A percentile compares a stretch with the other conserved stretches of the same genome.
phyloP scores from a whole-genome alignment of 2,888 invertebrate species.

The Falcaria lacertinaria region DNA sequence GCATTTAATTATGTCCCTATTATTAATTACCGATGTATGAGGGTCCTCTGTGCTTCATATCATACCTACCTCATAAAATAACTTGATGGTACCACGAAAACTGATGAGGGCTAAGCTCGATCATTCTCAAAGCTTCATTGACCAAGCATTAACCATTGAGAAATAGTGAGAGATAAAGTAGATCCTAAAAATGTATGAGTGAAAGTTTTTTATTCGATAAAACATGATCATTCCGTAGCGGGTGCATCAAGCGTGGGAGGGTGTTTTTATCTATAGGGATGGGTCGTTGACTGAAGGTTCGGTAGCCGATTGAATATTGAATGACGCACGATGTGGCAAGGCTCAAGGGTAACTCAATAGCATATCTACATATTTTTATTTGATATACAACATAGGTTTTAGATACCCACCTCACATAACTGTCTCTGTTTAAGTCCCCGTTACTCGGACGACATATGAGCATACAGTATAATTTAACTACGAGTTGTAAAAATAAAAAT shows the following conservation, averaged over 20 bases:
- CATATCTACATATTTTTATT: background rate
- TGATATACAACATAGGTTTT: background rate
- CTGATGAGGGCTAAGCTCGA: no score
- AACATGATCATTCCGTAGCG: conserved; percentile 10
- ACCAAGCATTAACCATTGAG: no score
- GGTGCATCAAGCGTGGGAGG: conserved; percentile 35
- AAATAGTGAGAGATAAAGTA: background rate
- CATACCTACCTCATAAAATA: no score
- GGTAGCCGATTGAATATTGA: conserved; percentile 30
- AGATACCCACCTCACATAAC: background rate
- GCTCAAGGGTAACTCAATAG: conserved; percentile 10
- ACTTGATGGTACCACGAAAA: no score
- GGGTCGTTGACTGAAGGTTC: conserved; percentile 36
- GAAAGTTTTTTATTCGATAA: background rate
- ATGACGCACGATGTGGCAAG: conserved; percentile 20
- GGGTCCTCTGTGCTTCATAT: no score
- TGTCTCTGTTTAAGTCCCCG: background rate
- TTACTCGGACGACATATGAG: no score
- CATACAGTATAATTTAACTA: background rate
- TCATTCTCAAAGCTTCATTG: no score
- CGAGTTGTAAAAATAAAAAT: background rate
- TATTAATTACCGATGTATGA: no score
- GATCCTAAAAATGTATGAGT: background rate
- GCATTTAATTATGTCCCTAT: no score
- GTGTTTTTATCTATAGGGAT: conserved; percentile 40